Evolutionary conservation across 1,140 invertebrate genomes (phyloP).

Genomic region (Lysiphlebus fabarum): DNA sequence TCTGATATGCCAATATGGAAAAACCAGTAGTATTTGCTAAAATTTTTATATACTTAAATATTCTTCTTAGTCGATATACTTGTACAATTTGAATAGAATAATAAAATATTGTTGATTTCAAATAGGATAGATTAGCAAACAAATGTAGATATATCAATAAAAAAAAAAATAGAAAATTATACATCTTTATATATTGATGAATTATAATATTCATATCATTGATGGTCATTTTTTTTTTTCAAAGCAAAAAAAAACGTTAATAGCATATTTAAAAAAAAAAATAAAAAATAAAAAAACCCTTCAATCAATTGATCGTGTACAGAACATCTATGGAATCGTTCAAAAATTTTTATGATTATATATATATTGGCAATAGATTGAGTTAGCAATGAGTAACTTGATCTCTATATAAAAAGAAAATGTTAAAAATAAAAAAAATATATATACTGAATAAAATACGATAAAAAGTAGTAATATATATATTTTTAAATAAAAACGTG

Average conservation of each 20-base stretch:
- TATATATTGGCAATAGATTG: background rate
- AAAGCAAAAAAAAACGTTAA: background rate
- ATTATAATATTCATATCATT: background rate
- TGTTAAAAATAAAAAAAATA: background rate
- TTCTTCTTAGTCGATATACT: no score
- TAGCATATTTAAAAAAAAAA: background rate
- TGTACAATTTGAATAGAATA: no score
- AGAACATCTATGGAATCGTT: background rate
- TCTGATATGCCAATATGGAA: conserved; percentile 38
- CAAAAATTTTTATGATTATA: background rate
- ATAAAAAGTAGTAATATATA: background rate
- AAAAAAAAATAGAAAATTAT: no score
- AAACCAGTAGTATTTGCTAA: conserved; percentile 20
- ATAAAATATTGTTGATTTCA: no score
- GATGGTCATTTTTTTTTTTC: background rate
- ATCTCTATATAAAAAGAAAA: background rate
- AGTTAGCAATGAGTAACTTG: background rate
- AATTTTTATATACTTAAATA: conserved; percentile 16
- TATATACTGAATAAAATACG: background rate
- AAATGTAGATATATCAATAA: no score
- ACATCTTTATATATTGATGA: no score
- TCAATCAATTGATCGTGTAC: background rate
- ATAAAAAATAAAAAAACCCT: no score
- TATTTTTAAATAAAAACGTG: background rate
- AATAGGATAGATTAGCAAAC: no score